Evolutionary conservation across 1,140 invertebrate species (phyloP).

Genomic region (Heliconius nattereri): DNA sequence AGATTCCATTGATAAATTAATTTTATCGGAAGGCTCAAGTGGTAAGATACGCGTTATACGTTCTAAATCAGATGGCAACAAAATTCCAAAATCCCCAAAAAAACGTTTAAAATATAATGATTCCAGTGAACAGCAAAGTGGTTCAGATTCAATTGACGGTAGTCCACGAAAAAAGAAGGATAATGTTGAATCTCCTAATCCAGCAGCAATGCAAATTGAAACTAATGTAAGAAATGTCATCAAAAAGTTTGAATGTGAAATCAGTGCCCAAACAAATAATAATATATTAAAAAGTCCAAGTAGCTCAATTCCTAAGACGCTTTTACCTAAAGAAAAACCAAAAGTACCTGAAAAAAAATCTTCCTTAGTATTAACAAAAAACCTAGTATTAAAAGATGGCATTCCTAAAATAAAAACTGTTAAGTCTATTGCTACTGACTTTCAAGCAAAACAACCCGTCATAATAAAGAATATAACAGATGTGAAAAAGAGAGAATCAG

Average conservation of each 20-base stretch:
- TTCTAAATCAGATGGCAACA: slow-evolving; percentile 76
- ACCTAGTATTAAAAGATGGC: slow-evolving; percentile 76
- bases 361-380: slow-evolving; percentile 74
- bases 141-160: slow-evolving; percentile 74
- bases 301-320: slow-evolving; percentile 35
- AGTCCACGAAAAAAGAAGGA: slow-evolving; percentile 50
- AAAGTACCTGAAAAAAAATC: slow-evolving; percentile 81
- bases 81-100: slow-evolving; percentile 69
- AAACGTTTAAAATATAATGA: slow-evolving; percentile 67
- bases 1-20: slow-evolving; percentile 74
- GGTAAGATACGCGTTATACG: slow-evolving; percentile 69
- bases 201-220: slow-evolving; percentile 43
- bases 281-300: slow-evolving; percentile 54
- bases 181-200: slow-evolving; percentile 38
- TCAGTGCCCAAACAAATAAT: slow-evolving; percentile 62
- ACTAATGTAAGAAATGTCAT: slow-evolving; percentile 71
- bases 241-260: slow-evolving; percentile 76
- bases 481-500: slow-evolving; percentile 64
- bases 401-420: slow-evolving; percentile 77
- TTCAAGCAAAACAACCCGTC: slow-evolving; percentile 37
- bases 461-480: slow-evolving; percentile 40
- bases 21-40: slow-evolving; percentile 56
- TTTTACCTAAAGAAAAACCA: slow-evolving; percentile 67
- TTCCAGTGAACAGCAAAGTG: slow-evolving; percentile 66
- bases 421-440: slow-evolving; percentile 52